phyloP scores from a whole-genome alignment of 2,797 vertebrate genomes.

The Oceanodroma leucorhoa region DNA sequence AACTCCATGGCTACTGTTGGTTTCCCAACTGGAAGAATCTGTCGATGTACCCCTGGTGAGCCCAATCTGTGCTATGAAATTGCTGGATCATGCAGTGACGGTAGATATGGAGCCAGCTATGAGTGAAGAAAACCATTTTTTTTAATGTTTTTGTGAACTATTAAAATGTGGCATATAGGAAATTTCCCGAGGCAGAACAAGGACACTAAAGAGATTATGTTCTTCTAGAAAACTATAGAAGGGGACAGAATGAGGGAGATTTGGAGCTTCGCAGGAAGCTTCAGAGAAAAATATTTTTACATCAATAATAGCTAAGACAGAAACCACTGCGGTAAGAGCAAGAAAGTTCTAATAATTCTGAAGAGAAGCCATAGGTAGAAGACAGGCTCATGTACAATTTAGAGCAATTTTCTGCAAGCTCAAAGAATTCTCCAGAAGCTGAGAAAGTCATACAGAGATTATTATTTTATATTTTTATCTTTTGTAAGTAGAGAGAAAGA shows the following conservation, averaged over 20 bases:
- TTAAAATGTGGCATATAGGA: background rate
- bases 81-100: accelerated
- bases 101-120: background rate
- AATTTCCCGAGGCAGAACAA: background rate
- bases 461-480: background rate
- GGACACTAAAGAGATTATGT: background rate
- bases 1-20: background rate
- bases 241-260: background rate
- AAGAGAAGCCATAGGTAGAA: background rate
- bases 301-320: background rate
- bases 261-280: background rate
- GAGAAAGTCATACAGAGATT: background rate
- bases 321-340: background rate
- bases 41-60: background rate
- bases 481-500: background rate
- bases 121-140: background rate
- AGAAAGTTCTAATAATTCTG: background rate
- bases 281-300: background rate
- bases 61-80: background rate
- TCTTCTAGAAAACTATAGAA: background rate
- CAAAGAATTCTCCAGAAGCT: background rate
- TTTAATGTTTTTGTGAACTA: background rate
- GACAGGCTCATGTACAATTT: background rate
- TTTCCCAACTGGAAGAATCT: background rate
- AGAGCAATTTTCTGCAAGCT: background rate